These are phyloP conservation scores for Takifugu flavidus DNA, from an alignment of 2,113 vertebrate species.

Conservation along the genomic window DNA sequence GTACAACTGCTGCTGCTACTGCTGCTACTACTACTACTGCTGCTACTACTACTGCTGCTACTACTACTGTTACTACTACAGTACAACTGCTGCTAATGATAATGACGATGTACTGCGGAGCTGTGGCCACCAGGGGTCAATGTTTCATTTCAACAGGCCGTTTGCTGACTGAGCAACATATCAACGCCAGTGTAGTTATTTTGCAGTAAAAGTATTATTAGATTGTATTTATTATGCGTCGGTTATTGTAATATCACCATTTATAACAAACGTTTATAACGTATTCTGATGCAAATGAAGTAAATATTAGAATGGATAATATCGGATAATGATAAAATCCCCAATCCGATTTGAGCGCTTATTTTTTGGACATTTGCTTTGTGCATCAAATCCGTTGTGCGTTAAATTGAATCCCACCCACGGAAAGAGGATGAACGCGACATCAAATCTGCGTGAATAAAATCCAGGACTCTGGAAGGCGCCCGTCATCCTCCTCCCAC, in stretches of 20 bases:
- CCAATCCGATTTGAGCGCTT: too few relatives aligned
- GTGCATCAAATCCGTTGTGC: too few relatives aligned
- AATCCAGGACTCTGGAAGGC: conserved; percentile 2
- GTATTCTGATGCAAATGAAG: too few relatives aligned
- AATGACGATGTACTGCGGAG: background rate
- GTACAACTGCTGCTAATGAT: too few relatives aligned
- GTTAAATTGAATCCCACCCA: background rate
- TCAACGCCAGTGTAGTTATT: background rate
- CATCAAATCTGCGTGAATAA: background rate
- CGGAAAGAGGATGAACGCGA: background rate
- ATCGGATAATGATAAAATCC: too few relatives aligned
- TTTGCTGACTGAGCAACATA: background rate
- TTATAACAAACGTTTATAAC: too few relatives aligned
- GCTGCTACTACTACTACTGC: too few relatives aligned
- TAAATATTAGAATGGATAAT: too few relatives aligned
- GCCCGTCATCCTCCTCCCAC: conserved; percentile 4
- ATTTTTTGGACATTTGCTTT: too few relatives aligned
- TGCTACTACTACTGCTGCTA: background rate
- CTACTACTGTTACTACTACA: background rate
- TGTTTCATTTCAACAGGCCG: background rate
- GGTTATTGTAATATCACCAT: background rate
- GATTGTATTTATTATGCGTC: background rate
- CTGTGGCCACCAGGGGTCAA: background rate
- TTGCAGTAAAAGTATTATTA: background rate
- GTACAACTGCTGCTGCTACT: too few relatives aligned